phyloP scores from a whole-genome alignment of 2,888 invertebrate genomes.

The Matsumyia berberina region DNA sequence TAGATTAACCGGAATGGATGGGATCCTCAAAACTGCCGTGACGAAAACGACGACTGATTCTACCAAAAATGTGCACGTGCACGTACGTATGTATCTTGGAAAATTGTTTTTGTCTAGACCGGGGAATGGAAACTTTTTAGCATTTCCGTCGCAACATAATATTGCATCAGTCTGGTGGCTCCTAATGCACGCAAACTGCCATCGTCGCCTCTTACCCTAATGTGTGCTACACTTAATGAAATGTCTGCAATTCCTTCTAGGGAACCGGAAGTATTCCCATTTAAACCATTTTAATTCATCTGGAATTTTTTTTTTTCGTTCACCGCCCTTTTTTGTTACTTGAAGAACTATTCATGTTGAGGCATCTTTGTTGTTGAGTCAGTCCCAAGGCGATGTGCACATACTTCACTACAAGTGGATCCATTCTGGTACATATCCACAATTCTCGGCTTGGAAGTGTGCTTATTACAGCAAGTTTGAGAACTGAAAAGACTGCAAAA shows the following conservation, averaged over 20 bases:
- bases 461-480: slow-evolving; percentile 13
- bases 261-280: slow-evolving; percentile 69
- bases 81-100: slow-evolving; percentile 26
- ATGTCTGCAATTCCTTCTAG: slow-evolving; percentile 60
- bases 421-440: slow-evolving; percentile 5
- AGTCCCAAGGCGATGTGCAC: slow-evolving; percentile 14
- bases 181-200: slow-evolving; percentile 60
- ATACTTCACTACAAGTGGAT: slow-evolving; percentile 26
- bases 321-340: neutral
- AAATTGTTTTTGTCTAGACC: slow-evolving; percentile 73
- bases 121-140: slow-evolving; percentile 60
- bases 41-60: slow-evolving; percentile 17
- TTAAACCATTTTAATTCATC: slow-evolving; percentile 64
- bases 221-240: slow-evolving; percentile 57
- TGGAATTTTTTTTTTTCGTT: slow-evolving; percentile 6
- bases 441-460: slow-evolving; percentile 27
- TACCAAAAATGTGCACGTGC: slow-evolving; percentile 52
- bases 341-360: slow-evolving; percentile 45
- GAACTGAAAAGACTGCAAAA: slow-evolving; percentile 10
- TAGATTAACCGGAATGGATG: slow-evolving; percentile 72
- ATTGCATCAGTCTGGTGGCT: slow-evolving; percentile 29
- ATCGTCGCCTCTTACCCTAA: slow-evolving; percentile 24
- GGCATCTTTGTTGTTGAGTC: slow-evolving; percentile 11
- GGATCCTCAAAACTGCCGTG: slow-evolving; percentile 7
- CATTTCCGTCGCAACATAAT: slow-evolving; percentile 36